Evolutionary conservation across 2,888 invertebrate genomes (phyloP), one percentile per base, ranked within the genome.

Genomic region (Lepidochrysops patricia): DNA sequence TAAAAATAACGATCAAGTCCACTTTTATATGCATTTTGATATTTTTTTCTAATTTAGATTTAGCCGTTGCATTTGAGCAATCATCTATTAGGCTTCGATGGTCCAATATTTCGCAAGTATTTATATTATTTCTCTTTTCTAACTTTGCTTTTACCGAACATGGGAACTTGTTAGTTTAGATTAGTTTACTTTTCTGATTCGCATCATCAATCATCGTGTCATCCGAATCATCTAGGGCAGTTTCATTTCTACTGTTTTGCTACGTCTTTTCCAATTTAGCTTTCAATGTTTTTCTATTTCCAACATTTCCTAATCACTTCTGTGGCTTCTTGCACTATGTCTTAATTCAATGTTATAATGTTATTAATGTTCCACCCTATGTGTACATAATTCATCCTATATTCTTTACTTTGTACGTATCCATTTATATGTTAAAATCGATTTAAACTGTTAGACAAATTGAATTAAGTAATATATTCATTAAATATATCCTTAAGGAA

Each of bases 1-100:
- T 96, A 94, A 94, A 92, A 88, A 75, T 79, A 70, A 79, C 76
- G 73, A 79, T 72, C 73, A 71, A 83, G 80, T 84, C 84, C 83
- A 83, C 77, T 78, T 76, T 68, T 68, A 68, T 71, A 67, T 65
- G 70, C 71, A 73, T 77, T 77, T 75, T 80, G 79, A 78, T 76
- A 63, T 60, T 67, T 66, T 65, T 66, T 66, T 66, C 61, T 61
- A 65, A 64, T 65, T 65, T 58, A 64, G 58, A 60, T 63, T 61
- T 64, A 68, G 63, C 48, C 64, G 61, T 60, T 56, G 59, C 62
- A 60, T 61, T 60, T 63, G 34, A 57, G 52, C 19, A 60, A 62
- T 63, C 54, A 43, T 58, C 61, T 58, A 61, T 58, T 35, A 60
- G 60, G 63, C 61, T 60, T 61, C n/a, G 66, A 29, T 54, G 13